Base-by-base conservation (phyloP, 1,140 invertebrate genomes). In the Diorhabda elongata region DNA sequence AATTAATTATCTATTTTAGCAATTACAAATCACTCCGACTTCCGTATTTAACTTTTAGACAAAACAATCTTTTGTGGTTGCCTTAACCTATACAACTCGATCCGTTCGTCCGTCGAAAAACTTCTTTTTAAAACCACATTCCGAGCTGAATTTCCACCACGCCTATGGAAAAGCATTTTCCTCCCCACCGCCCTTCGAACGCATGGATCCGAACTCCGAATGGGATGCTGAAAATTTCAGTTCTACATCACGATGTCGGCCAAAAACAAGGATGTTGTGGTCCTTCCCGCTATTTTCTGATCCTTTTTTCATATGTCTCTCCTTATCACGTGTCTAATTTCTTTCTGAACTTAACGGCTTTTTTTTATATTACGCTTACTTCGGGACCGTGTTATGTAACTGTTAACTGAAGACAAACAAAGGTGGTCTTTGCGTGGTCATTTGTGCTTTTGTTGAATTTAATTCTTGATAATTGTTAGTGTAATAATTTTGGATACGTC, bases 141-240 rank as follows among this genome's bases (percentile, higher is more conserved):
- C 47, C 42, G 6, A 62, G 61, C 9, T 4, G 47, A 41, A 52
- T 65, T 52, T 4, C 41, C 63, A 57, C 63, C 64, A 58, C 64
- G 41, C 47, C 64, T 58, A 44, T 58, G 63, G 45, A 44, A 58
- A 65, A 43, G 56, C 64, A 42, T 65, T 64, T 43, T 57, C 61
- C 5, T 45, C 64, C 64, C 64, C 64, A 57, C 64, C 52, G 58
- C 45, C 64, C 9, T 41, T 42, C 64, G 47, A 65, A 65, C 64
- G 64, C 64, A 65, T 65, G 64, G 64, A 47, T 52, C 64, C 52
- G 45, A 57, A 58, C 47, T 43, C 42, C 64, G 47, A 57, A 58
- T 58, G 64, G 64, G 64, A 65, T 65, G 64, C 64, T 65, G 64
- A 45, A 57, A 42, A 65, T 58, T 26, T 65, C 64, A 65, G 64